Evolutionary conservation across 1,140 invertebrate genomes (phyloP).

Genomic region (Drosophila yakuba): DNA sequence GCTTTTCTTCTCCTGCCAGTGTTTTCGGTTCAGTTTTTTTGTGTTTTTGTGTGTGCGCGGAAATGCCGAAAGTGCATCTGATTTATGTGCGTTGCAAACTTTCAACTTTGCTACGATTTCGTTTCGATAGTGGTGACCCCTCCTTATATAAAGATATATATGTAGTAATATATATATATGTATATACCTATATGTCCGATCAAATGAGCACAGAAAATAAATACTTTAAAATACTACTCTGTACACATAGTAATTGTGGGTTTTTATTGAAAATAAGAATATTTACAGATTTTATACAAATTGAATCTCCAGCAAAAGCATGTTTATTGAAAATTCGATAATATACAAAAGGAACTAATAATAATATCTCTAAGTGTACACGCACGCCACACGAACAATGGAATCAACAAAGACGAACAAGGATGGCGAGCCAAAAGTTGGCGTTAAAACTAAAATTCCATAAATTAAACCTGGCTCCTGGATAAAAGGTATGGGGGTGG

Average conservation of each 20-base stretch:
- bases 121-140: conserved; percentile 34
- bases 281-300: too few species aligned
- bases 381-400: conserved; percentile 46
- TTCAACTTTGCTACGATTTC: conserved; percentile 64
- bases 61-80: conserved; percentile 81
- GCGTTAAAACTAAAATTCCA: conserved; percentile 79
- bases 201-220: too few species aligned
- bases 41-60: conserved; percentile 25
- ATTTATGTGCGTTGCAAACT: conserved; percentile 78
- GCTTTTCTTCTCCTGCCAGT: conserved; percentile 20
- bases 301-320: too few species aligned
- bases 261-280: too few species aligned
- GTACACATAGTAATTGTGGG: too few species aligned
- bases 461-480: conserved; percentile 70
- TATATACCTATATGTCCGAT: too few species aligned
- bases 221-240: too few species aligned
- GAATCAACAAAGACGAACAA: conserved; percentile 33
- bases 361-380: conserved; percentile 16
- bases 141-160: conserved; percentile 23
- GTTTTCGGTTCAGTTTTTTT: conserved; percentile 25
- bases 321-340: too few species aligned
- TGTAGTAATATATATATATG: not conserved
- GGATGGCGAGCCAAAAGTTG: conserved; percentile 64
- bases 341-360: too few species aligned
- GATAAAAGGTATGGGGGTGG: conserved; percentile 18